phyloP scores from a whole-genome alignment of 2,888 invertebrate genomes.

The Diabrotica balteata region DNA sequence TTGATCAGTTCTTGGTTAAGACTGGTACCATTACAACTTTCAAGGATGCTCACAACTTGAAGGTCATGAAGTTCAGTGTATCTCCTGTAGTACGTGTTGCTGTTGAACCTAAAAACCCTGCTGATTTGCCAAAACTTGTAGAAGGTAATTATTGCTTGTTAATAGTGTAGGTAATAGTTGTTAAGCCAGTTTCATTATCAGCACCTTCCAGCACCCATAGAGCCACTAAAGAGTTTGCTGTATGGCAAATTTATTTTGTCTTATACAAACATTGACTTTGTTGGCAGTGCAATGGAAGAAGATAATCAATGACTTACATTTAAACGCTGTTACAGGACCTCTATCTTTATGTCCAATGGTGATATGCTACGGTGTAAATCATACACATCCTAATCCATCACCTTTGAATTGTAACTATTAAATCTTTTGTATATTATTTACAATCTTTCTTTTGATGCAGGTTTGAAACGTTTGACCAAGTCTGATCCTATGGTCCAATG shows the following conservation, averaged over 20 bases:
- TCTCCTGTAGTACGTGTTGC: slow-evolving; percentile 99
- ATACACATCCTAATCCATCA: slow-evolving; percentile 56
- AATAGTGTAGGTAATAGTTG: too few relatives aligned
- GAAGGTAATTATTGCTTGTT: slow-evolving; percentile 66
- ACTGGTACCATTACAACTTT: slow-evolving; percentile 99
- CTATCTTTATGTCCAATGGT: slow-evolving; percentile 81
- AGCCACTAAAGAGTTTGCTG: slow-evolving; percentile 49
- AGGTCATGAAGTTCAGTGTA: slow-evolving; percentile 99
- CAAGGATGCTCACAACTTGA: slow-evolving; percentile 99
- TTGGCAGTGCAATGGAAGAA: slow-evolving; percentile 75
- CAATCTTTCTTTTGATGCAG: slow-evolving; percentile 38
- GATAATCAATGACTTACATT: slow-evolving; percentile 62
- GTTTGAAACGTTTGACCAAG: slow-evolving; percentile 98
- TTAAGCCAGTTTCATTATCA: too few relatives aligned
- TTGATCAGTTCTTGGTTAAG: slow-evolving; percentile 99
- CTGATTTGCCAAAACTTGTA: slow-evolving; percentile 98
- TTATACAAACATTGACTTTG: slow-evolving; percentile 59
- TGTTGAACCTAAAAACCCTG: slow-evolving; percentile 98
- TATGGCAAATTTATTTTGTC: slow-evolving; percentile 34
- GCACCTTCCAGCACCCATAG: slow-evolving; percentile 50
- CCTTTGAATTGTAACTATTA: background rate
- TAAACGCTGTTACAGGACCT: slow-evolving; percentile 78
- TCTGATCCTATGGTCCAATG: slow-evolving; percentile 99
- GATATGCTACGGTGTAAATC: slow-evolving; percentile 67
- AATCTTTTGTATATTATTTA: too few relatives aligned